Evolutionary conservation across 2,888 invertebrate genomes (phyloP), one percentile per base, ranked within the genome.

Genomic region (Habroteleia sp.): DNA sequence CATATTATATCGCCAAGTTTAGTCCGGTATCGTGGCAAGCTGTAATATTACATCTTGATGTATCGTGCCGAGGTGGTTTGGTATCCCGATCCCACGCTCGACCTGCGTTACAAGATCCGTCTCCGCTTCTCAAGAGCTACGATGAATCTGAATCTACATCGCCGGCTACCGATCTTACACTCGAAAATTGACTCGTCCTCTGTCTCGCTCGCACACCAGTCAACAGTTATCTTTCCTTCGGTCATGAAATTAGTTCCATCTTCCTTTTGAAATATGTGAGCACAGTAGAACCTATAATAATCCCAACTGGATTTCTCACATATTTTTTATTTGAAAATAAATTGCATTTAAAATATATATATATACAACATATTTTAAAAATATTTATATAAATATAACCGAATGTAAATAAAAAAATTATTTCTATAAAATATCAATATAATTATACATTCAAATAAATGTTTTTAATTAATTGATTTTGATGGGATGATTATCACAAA

Each of bases 1-100:
- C 52, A 54, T 54, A 62, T 60, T 69, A 69, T 71, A 71, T 62
- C 71, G 71, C 33, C 62, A 50, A 60, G 69, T 52, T 69, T 60
- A 62, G 71, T 54, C 62, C 63, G 41, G 63, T 63, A 71, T 71
- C 71, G 41, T 62, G 69, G 69, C 60, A 71, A 71, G 62, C 62
- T 44, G 69, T 71, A 71, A 71, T 71, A 71, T 71, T 71, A 71
- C 69, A 71, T 71, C 60, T 62, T 71, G 54, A 71, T 71, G 69
- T 71, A 71, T 71, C 71, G 71, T 62, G 71, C 50, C 35, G 54
- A 25, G 50, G 48, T 27, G 27, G 31, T 42, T 52, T 33, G 27
- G 69, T 69, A 41, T 52, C 52, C 42, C 69, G 69, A 69, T 69
- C 69, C 69, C 69, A 69, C 69, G 69, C 69, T 69, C 69, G 50